Evolutionary conservation across 2,113 vertebrate genomes (phyloP).

Genomic region (Microtus oregoni): DNA sequence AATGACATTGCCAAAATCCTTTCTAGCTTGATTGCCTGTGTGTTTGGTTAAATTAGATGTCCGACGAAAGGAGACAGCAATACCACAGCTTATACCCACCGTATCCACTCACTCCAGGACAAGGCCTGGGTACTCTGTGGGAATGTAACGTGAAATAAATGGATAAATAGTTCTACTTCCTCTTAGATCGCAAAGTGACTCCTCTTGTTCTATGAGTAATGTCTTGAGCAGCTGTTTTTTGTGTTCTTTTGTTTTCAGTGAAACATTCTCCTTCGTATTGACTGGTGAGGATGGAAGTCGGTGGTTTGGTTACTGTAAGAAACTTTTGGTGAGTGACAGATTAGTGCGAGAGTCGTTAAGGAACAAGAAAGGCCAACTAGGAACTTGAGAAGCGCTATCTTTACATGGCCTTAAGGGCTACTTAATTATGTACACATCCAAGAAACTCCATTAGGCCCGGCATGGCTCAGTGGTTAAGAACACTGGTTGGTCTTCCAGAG

Average conservation of each 20-base stretch:
- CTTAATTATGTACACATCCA: neutral
- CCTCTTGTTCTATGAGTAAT: neutral
- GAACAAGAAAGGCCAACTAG: neutral
- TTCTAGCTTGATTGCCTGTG: neutral
- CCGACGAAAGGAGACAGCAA: neutral
- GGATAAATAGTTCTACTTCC: neutral
- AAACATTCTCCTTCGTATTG: constrained; percentile 98
- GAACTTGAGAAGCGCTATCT: neutral
- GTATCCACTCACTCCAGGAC: neutral
- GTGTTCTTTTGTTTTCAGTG: constrained; percentile 85
- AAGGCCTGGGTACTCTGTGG: neutral
- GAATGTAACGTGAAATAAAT: neutral
- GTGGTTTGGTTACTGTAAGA: constrained; percentile 98
- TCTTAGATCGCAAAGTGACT: neutral
- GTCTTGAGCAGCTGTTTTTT: neutral
- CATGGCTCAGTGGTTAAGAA: neutral
- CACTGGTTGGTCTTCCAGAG: neutral
- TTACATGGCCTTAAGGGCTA: neutral
- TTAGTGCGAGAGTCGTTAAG: neutral
- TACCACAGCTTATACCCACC: neutral
- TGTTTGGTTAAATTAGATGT: constrained; percentile 5
- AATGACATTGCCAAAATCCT: neutral
- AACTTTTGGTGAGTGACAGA: constrained; percentile 94
- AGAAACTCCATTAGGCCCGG: neutral
- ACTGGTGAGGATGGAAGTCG: constrained; percentile 98